Percentiles rank a stretch among this genome's conserved stretches.
Evolutionary conservation across 1,140 invertebrate genomes (phyloP).

Genomic region (Cydia strobilella): DNA sequence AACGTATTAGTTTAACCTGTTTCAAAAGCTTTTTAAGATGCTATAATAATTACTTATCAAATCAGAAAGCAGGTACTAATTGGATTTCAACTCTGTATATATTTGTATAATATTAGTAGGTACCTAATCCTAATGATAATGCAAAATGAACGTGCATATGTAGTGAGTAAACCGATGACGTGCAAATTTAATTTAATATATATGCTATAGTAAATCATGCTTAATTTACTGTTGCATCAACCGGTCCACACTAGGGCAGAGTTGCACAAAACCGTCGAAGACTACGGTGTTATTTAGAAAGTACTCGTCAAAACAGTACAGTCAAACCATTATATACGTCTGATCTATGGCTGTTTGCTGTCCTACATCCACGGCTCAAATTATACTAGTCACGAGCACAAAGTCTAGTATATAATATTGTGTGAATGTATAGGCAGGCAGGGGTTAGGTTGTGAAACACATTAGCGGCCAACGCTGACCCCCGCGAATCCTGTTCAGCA

Average conservation of each 20-base stretch:
- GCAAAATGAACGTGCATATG: not conserved
- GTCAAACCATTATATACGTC: too few relatives aligned
- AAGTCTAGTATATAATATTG: conserved; percentile 34
- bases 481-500: conserved; percentile 54
- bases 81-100: too few relatives aligned
- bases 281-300: not conserved
- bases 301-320: not conserved
- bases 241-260: conserved; percentile 6
- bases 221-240: conserved; percentile 29
- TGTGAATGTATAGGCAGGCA: conserved; percentile 33
- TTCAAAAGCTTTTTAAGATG: too few relatives aligned
- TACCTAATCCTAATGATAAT: not conserved
- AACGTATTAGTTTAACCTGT: too few relatives aligned
- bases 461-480: conserved; percentile 41
- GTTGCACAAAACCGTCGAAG: conserved; percentile 21
- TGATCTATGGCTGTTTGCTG: not conserved
- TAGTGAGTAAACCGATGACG: not conserved
- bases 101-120: not conserved
- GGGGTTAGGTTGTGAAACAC: conserved; percentile 53
- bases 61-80: too few relatives aligned
- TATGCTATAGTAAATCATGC: conserved; percentile 1
- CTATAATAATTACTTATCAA: too few relatives aligned
- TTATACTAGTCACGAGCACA: not conserved
- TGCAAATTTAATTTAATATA: conserved; percentile 15
- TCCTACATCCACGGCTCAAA: not conserved